Percentiles rank a stretch among this genome's conserved stretches.
phyloP scores from a whole-genome alignment of 92 coral and sea anemone species.

The Pocillopora meandrina region DNA sequence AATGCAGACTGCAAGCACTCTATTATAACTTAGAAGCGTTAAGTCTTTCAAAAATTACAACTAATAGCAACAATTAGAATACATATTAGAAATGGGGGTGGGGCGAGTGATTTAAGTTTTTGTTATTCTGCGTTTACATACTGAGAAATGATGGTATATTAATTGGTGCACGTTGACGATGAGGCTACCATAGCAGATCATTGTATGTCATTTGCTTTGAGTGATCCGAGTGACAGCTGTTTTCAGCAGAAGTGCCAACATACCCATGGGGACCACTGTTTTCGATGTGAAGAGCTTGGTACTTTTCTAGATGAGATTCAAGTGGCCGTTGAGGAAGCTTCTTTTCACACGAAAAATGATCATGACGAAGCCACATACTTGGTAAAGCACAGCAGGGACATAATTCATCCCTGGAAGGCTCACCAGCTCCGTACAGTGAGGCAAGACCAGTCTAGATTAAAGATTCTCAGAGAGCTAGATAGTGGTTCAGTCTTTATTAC shows the following conservation, averaged over 20 bases:
- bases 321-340: slow-evolving; percentile 4
- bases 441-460: slow-evolving; percentile 54
- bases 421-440: slow-evolving; percentile 56
- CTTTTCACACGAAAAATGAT: slow-evolving; percentile 44
- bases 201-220: slow-evolving; percentile 51
- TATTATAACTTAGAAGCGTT: too few species aligned
- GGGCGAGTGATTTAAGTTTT: not conserved
- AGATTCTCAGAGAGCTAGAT: slow-evolving; percentile 32
- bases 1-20: too few species aligned
- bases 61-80: too few species aligned
- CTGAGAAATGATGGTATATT: not conserved
- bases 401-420: slow-evolving; percentile 54
- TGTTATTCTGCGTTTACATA: not conserved
- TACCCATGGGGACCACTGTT: slow-evolving; percentile 38
- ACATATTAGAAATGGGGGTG: not conserved
- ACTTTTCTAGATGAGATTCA: slow-evolving; percentile 33
- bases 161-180: slow-evolving; percentile 42
- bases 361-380: slow-evolving; percentile 39
- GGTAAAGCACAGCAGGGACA: slow-evolving; percentile 28
- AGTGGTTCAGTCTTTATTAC: slow-evolving; percentile 26
- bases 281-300: slow-evolving; percentile 40
- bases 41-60: too few species aligned
- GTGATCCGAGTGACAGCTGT: slow-evolving; percentile 45
- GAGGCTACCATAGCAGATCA: slow-evolving; percentile 48
- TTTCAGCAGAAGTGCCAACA: slow-evolving; percentile 29